phyloP scores from a whole-genome alignment of 2,888 invertebrate species.

The Epistrophe eligans region DNA sequence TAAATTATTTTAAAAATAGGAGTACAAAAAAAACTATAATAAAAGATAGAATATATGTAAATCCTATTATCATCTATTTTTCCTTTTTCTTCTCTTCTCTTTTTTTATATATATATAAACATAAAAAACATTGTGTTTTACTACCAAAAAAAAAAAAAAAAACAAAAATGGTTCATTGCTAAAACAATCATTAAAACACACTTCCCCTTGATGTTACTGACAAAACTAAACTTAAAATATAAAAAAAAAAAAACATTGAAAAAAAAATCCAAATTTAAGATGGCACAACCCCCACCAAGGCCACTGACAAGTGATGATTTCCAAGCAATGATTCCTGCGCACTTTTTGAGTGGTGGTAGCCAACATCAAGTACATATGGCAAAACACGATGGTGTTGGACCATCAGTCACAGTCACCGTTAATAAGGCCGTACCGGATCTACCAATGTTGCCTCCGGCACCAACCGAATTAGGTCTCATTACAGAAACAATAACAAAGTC shows the following conservation, averaged over 20 bases:
- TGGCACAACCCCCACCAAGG: constrained; percentile 85
- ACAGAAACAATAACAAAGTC: constrained; percentile 98
- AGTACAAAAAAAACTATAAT: constrained; percentile 33
- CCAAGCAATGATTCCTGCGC: constrained; percentile 97
- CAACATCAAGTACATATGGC: constrained; percentile 85
- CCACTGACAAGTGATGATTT: constrained; percentile 97
- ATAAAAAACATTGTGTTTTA: constrained; percentile 65
- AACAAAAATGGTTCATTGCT: constrained; percentile 54
- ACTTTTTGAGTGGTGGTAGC: constrained; percentile 94
- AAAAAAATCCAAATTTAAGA: constrained; percentile 76
- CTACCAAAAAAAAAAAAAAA: constrained; percentile 37
- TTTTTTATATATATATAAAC: constrained; percentile 70
- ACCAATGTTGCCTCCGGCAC: constrained; percentile 92
- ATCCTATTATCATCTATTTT: constrained; percentile 74
- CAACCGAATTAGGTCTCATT: constrained; percentile 92
- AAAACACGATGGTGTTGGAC: constrained; percentile 82
- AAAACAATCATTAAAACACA: constrained; percentile 74
- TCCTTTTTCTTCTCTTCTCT: constrained; percentile 76
- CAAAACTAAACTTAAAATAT: constrained; percentile 78
- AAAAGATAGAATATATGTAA: constrained; percentile 14
- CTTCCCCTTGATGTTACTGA: constrained; percentile 75
- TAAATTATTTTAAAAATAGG: constrained; percentile 51
- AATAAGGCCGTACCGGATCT: constrained; percentile 89
- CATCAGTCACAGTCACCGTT: constrained; percentile 93
- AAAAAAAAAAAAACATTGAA: constrained; percentile 66